Base-by-base conservation (phyloP, 2,797 vertebrate genomes). In the Thripadectes ignobilis region DNA sequence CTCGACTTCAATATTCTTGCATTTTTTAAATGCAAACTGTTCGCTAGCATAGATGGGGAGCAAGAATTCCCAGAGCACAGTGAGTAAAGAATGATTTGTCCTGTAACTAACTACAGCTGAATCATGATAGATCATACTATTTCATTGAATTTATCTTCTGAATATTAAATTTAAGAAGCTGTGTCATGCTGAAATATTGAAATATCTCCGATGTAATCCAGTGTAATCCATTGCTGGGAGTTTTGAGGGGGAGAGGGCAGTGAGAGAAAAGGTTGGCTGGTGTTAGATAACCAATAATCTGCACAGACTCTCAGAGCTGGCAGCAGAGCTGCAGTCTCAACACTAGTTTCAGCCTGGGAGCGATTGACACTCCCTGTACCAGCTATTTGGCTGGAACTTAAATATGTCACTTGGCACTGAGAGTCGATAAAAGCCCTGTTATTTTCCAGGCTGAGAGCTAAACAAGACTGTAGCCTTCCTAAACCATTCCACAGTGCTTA, bases 301-400 rank as follows among this genome's bases (percentile, higher is more conserved):
- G 52, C 52, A 80, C 22, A 57, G 80, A 84, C 74, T 87, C 81
- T 85, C 5, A 1, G 38, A 93, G 36, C 72, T 96, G 93, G 90
- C 91, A 96, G 52, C 20, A 29, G 45, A 85, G 52, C 77, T 12
- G 1, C 57, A 82, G n/a, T 77, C 84, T 95, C 81, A 82, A 82
- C 24, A 63, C 68, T 85, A 61, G 65, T 87, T 95, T 93, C 86
- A 94, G 52, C 88, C 92, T 89, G 93, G 88, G 88, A 97, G 63
- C 52, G 2, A 93, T 88, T 92, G 94, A 92, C 92, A 91, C 86
- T 95, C 92, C 81, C 86, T 91, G 92, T 95, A 95, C 84, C 93
- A 95, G 90, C 80, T 90, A 95, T 97, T 97, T 97, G 95, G 95
- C 94, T 95, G 88, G 71, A 91, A 87, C 81, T 95, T 94, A 92